phyloP scores from a whole-genome alignment of 2,797 vertebrate species.

The Argentina silus region DNA sequence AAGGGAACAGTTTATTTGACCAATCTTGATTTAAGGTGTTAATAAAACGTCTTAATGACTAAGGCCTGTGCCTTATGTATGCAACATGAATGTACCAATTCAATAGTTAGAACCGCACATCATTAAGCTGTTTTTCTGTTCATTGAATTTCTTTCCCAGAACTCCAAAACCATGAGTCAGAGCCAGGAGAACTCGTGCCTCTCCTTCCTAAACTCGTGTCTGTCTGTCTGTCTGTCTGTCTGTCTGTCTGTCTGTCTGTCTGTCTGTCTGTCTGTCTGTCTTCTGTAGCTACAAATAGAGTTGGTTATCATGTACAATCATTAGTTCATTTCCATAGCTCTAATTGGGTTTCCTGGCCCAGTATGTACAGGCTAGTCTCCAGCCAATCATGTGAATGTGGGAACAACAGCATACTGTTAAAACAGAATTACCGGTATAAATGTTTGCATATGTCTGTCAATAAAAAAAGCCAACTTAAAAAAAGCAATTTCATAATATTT shows the following conservation, averaged over 20 bases:
- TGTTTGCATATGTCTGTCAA: not conserved
- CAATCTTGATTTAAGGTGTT: too few species aligned
- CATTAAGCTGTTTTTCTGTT: too few species aligned
- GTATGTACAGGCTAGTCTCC: not conserved
- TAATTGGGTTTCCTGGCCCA: not conserved
- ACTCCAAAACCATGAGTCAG: not conserved
- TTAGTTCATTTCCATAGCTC: too few species aligned
- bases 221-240: not conserved
- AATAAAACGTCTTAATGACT: too few species aligned
- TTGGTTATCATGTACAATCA: not conserved
- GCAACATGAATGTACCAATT: too few species aligned
- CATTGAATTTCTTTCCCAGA: not conserved
- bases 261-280: not conserved
- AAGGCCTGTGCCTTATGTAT: too few species aligned
- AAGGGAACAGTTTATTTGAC: too few species aligned
- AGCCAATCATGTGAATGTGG: slow-evolving; percentile 20
- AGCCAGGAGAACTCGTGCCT: not conserved
- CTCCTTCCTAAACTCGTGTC: not conserved
- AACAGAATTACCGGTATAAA: not conserved
- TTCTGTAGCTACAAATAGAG: not conserved
- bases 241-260: not conserved
- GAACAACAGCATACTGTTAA: slow-evolving; percentile 23
- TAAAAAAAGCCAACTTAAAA: not conserved
- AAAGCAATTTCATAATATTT: too few species aligned
- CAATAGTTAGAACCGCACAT: too few species aligned